Evolutionary conservation across 2,113 vertebrate genomes (phyloP).

Genomic region (Mormoops blainvillei): DNA sequence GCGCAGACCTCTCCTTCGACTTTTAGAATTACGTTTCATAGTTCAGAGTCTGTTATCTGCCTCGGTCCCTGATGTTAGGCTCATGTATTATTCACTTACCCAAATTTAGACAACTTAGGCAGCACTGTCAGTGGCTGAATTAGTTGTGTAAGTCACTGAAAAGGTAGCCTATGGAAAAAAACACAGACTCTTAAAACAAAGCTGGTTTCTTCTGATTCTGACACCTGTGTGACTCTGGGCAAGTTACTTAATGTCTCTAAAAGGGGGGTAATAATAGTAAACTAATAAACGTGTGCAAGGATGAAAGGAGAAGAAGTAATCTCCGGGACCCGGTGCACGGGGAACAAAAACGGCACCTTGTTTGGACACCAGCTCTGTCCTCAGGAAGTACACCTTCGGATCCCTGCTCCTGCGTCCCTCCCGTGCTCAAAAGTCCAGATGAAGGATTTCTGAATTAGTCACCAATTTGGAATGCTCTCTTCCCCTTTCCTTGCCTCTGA

Average conservation of each 20-base stretch:
- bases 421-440: not conserved
- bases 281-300: not conserved
- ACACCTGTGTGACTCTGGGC: not conserved
- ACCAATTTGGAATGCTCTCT: not conserved
- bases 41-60: not conserved
- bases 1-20: not conserved
- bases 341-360: not conserved
- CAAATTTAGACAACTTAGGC: not conserved
- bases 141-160: not conserved
- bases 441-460: slow-evolving; percentile 1
- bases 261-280: not conserved
- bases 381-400: not conserved
- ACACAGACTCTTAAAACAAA: not conserved
- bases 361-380: not conserved
- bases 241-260: not conserved
- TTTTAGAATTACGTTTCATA: not conserved
- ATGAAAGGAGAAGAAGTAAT: not conserved
- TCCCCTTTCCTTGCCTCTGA: not conserved
- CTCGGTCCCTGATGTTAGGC: not conserved
- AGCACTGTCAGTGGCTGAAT: not conserved
- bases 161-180: not conserved
- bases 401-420: not conserved
- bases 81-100: not conserved
- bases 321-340: not conserved
- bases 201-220: not conserved